Base-by-base conservation (phyloP, 2,888 invertebrate genomes). In the Eristalinus aeneus region DNA sequence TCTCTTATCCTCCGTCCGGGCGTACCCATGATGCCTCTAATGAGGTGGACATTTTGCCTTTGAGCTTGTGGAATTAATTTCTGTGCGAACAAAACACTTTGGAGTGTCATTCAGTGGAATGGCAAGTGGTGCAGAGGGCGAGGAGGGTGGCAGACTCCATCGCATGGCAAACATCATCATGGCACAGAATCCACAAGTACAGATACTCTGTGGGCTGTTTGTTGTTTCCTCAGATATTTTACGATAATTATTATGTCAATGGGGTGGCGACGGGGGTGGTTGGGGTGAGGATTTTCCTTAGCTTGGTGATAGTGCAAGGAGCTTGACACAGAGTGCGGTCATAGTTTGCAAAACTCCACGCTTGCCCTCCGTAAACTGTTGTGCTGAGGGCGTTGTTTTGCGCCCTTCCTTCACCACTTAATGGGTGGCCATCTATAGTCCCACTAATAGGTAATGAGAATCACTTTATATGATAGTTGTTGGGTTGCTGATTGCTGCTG, bases 11-110 rank as follows among this genome's bases (percentile, higher is more conserved):
- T 31, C 68, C 5, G n/a, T 27, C 27, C n/a, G 53, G 53, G 53
- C 20, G 27, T 73, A 61, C 53, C 58, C 20, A n/a, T 32, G 56
- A 34, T 73, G 56, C 64, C 76, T 73, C 76, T 72, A 80, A 83
- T 83, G 82, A 83, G 72, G 76, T 85, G 76, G 81, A 85, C 85
- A 76, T 76, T 72, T 73, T 73, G 85, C 81, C 81, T 77, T 73
- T 64, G 77, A 76, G 76, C 73, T 77, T 69, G 76, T 22, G 69
- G 73, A 85, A 85, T 81, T 80, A 80, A 76, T 85, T 85, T 76
- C 76, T 73, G 64, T 81, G 81, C 69, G 76, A 77, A 77, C 81
- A 77, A 85, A 85, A 73, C 85, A 85, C 85, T 85, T 85, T 80
- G 58, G 80, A 75, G 60, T 39, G 10, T 16, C 36, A 39, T 65